Base-by-base conservation (phyloP, 2,797 vertebrate genomes). In the Silurus lanzhouensis region DNA sequence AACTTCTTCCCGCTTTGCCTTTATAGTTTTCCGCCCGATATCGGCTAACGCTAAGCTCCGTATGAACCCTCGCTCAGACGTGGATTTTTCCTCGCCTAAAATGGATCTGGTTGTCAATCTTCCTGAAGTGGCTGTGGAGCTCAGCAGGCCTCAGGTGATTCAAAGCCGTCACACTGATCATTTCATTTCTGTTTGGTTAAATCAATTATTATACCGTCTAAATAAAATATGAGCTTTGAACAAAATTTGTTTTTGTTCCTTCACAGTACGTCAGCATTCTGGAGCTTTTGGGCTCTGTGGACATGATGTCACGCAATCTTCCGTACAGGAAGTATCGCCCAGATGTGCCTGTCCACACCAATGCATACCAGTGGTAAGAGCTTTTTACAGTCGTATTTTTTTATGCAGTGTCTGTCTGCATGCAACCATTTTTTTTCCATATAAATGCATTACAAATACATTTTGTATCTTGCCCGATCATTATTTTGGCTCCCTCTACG, bases 251-350 rank as follows among this genome's bases (percentile, higher is more conserved):
- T 79, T 55, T 5, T 81, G 15, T 25, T 63, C 9, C 22, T 58
- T 20, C 92, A 19, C 87, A 99, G 98, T 99, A 99, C 90, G 96
- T 98, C 92, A 99, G 98, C 92, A 95, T 99, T 88, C 95, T 99
- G 96, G 98, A 99, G 91, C 95, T 99, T 86, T 96, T 99, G 89
- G 97, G 97, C 84, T 99, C 98, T 5, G 88, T 99, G 89, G 97
- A 99, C 91, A 95, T 98, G 97, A 99, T 99, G 98, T 95, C 96
- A 60, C 95, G 97, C 44, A 99, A 99, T 91, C 92, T 98, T 38
- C 98, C 98, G 0, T 99, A 99, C 83, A 95, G 98, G 89, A 99
- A 97, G 82, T 99, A 96, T 93, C 96, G 95, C 87, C 98, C 98
- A 19, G 84, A 93, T 61, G 94, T 96, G 88, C 92, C 93, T 0